Conservation (phyloP, 2,888 invertebrate species). For the Sinohyriopsis cumingii region DNA sequence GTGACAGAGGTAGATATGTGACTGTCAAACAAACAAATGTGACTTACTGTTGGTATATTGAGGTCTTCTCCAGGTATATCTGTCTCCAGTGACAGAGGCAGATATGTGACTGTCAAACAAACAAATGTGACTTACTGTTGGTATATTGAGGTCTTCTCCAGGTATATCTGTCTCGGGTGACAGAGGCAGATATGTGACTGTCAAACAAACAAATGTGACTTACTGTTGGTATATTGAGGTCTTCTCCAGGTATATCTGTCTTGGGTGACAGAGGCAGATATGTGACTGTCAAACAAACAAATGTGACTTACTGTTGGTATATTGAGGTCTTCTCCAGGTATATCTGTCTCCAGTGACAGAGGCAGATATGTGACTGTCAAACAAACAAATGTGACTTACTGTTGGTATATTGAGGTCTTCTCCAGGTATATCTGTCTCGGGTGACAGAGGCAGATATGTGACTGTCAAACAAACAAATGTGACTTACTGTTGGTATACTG, state of each 20-base stretch:
- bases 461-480: too few relatives aligned
- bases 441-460: constrained; percentile 74
- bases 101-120: too few relatives aligned
- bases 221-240: constrained; percentile 84
- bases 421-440: constrained; percentile 79
- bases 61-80: constrained; percentile 82
- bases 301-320: constrained; percentile 79
- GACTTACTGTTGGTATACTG: constrained; percentile 82
- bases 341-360: constrained; percentile 73
- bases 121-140: constrained; percentile 78
- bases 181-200: constrained; percentile 75
- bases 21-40: too few relatives aligned
- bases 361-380: constrained; percentile 77
- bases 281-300: too few relatives aligned
- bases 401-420: constrained; percentile 82
- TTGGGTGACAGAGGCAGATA: constrained; percentile 74
- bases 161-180: constrained; percentile 74
- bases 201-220: too few relatives aligned
- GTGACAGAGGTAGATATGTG: constrained; percentile 74
- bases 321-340: constrained; percentile 83
- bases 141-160: constrained; percentile 84
- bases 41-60: constrained; percentile 82
- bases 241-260: constrained; percentile 80
- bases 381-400: constrained; percentile 76
- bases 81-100: constrained; percentile 69